These are phyloP conservation scores for Bucorvus abyssinicus DNA, from an alignment of 2,797 vertebrate species.

Conservation along the genomic window DNA sequence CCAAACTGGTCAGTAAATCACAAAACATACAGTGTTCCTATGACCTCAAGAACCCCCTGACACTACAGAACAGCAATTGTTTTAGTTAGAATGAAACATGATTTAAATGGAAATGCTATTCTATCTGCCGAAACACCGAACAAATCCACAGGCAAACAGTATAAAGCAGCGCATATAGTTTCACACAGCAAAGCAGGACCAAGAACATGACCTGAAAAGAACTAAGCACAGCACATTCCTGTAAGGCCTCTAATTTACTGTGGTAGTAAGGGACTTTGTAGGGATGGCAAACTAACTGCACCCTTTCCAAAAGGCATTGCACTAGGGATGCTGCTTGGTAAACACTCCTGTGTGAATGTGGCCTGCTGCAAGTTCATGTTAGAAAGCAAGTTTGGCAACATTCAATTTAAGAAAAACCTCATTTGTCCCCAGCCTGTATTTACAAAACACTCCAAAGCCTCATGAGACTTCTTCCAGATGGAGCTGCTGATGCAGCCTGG, in stretches of 20 bases:
- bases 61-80: slow-evolving; percentile 4
- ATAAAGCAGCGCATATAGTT: not conserved
- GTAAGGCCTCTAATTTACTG: slow-evolving; percentile 13
- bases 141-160: slow-evolving; percentile 5
- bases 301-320: slow-evolving; percentile 9
- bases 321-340: not conserved
- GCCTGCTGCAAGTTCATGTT: not conserved
- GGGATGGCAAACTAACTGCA: slow-evolving; percentile 30
- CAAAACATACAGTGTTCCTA: not conserved
- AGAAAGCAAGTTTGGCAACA: slow-evolving; percentile 32
- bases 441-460: slow-evolving; percentile 32
- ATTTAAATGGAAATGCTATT: slow-evolving; percentile 50
- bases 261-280: not conserved
- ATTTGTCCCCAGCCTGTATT: slow-evolving; percentile 44
- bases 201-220: slow-evolving; percentile 29
- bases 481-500: not conserved
- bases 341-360: not conserved
- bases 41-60: slow-evolving; percentile 44
- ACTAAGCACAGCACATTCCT: slow-evolving; percentile 30
- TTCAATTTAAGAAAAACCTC: slow-evolving; percentile 1
- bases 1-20: not conserved
- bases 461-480: slow-evolving; percentile 45
- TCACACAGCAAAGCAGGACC: not conserved
- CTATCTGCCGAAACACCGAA: slow-evolving; percentile 2
- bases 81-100: slow-evolving; percentile 12